These are phyloP conservation scores for Ditula angustiorana DNA, from an alignment of 2,888 invertebrate genomes.

Conservation along the genomic window DNA sequence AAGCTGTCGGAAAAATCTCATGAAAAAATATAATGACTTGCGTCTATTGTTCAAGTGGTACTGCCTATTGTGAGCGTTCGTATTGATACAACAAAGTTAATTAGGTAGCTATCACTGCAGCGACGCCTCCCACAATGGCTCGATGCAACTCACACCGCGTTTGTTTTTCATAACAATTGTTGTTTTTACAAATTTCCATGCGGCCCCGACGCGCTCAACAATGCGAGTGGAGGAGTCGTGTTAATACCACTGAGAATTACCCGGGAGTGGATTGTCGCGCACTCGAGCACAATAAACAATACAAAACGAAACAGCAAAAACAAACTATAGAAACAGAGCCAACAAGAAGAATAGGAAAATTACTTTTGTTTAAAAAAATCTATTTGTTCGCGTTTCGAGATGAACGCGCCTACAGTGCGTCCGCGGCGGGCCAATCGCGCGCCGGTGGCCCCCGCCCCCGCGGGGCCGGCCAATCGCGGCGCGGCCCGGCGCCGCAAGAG, in stretches of 20 bases:
- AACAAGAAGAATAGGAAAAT: slow-evolving; percentile 86
- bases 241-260: slow-evolving; percentile 81
- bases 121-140: slow-evolving; percentile 46
- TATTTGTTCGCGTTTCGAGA: slow-evolving; percentile 82
- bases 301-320: slow-evolving; percentile 81
- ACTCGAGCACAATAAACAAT: slow-evolving; percentile 80
- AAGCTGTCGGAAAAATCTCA: slow-evolving; percentile 20
- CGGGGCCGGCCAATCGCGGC: slow-evolving; percentile 70
- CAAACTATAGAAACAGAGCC: slow-evolving; percentile 79
- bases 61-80: slow-evolving; percentile 57
- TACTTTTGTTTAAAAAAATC: slow-evolving; percentile 85
- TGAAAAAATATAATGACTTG: slow-evolving; percentile 32
- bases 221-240: slow-evolving; percentile 66
- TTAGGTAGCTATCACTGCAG: slow-evolving; percentile 60
- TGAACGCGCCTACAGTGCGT: slow-evolving; percentile 78
- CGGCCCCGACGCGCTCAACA: slow-evolving; percentile 60
- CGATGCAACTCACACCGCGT: slow-evolving; percentile 61
- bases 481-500: slow-evolving; percentile 69
- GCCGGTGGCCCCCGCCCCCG: slow-evolving; percentile 74
- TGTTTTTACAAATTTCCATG: slow-evolving; percentile 80
- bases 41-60: slow-evolving; percentile 31
- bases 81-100: slow-evolving; percentile 68
- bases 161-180: slow-evolving; percentile 74
- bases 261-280: slow-evolving; percentile 82
- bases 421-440: slow-evolving; percentile 72